These are phyloP conservation scores for Spizella passerina DNA, from an alignment of 2,797 vertebrate species.

Conservation along the genomic window DNA sequence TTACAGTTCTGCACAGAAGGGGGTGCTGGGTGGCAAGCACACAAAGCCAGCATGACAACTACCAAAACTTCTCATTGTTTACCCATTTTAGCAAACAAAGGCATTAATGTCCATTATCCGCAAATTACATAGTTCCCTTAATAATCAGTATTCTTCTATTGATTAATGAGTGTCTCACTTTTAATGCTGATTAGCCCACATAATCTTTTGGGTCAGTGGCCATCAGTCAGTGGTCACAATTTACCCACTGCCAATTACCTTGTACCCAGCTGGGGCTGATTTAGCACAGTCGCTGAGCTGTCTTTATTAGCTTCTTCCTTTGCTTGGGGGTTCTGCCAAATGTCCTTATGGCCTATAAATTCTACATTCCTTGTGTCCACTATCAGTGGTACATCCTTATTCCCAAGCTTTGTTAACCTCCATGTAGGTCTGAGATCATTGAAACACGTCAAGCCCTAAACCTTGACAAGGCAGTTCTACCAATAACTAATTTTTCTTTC, in stretches of 20 bases:
- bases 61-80: neutral
- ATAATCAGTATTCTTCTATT: neutral
- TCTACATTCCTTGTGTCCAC: neutral
- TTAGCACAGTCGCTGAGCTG: neutral
- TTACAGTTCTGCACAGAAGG: neutral
- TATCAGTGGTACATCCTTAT: neutral
- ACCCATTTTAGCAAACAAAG: neutral
- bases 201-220: neutral
- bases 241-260: neutral
- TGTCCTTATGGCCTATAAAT: neutral
- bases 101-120: neutral
- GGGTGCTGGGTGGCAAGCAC: neutral
- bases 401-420: neutral
- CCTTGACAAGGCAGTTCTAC: neutral
- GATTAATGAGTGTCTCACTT: neutral
- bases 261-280: neutral
- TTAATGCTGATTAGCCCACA: neutral
- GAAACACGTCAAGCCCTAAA: neutral
- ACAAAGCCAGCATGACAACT: neutral
- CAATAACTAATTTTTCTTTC: neutral
- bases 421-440: neutral
- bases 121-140: neutral
- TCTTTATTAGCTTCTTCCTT: neutral
- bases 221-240: accelerated
- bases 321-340: neutral